Conservation (phyloP, 2,797 vertebrate genomes). For the Macrochelys suwanniensis region DNA sequence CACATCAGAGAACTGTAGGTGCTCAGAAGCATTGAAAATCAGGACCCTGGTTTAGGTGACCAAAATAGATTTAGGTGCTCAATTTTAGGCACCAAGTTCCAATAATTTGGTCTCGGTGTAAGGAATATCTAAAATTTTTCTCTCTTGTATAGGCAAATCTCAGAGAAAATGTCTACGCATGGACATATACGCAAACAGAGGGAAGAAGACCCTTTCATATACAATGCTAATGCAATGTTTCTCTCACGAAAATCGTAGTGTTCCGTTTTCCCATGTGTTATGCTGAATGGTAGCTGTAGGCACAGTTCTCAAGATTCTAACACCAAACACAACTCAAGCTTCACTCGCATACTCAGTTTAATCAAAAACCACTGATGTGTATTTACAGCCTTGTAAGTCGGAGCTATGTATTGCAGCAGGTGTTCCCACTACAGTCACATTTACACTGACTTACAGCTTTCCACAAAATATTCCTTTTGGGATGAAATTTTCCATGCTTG, state of each 20-base stretch:
- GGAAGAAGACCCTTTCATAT: constrained; percentile 19
- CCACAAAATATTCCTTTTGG: background rate
- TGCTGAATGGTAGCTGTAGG: background rate
- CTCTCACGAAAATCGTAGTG: background rate
- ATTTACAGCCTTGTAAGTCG: constrained; percentile 21
- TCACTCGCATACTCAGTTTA: background rate
- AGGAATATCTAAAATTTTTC: too few species aligned
- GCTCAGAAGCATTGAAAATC: constrained; percentile 55
- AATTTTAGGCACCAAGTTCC: too few species aligned
- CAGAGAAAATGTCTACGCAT: too few species aligned
- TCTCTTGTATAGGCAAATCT: too few species aligned
- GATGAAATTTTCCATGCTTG: background rate
- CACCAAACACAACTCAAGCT: background rate
- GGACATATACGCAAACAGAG: background rate
- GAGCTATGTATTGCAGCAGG: constrained; percentile 21
- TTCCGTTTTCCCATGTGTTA: background rate
- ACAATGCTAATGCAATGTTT: background rate
- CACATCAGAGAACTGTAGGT: constrained; percentile 21
- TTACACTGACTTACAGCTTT: background rate
- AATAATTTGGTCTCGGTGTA: too few species aligned
- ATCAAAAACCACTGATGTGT: background rate
- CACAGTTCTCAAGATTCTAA: background rate
- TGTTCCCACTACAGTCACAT: constrained; percentile 28
- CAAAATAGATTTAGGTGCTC: constrained; percentile 42
- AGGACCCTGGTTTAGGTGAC: constrained; percentile 54